These are phyloP conservation scores for Loxodonta africana DNA, from an alignment of 2,113 vertebrate genomes.

Conservation along the genomic window DNA sequence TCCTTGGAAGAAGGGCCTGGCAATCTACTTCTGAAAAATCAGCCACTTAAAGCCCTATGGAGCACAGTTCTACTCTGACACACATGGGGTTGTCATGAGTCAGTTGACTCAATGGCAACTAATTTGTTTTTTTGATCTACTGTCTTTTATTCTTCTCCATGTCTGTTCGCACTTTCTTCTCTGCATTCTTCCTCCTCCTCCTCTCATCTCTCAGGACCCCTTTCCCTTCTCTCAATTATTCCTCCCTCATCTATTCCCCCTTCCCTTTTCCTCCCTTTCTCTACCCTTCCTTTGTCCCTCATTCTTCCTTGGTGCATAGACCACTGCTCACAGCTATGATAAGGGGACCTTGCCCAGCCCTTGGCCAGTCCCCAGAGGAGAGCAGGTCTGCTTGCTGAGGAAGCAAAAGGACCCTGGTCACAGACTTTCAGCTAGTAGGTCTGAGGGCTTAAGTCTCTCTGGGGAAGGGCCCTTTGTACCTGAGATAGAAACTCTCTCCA, in stretches of 20 bases:
- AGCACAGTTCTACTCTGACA: background rate
- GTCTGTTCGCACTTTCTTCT: background rate
- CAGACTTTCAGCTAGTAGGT: background rate
- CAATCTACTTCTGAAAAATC: background rate
- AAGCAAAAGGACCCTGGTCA: background rate
- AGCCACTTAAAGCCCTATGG: background rate
- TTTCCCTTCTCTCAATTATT: background rate
- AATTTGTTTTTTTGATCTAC: too few relatives aligned
- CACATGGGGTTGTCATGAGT: background rate
- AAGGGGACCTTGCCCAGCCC: background rate
- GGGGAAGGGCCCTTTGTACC: background rate
- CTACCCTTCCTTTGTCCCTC: background rate
- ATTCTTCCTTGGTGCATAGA: background rate
- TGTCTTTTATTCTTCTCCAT: background rate
- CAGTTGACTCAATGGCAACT: too few relatives aligned
- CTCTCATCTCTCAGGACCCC: background rate
- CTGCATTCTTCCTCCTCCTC: background rate
- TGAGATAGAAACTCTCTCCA: slow-evolving; percentile 14
- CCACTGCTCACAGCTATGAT: background rate
- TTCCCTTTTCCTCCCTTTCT: background rate
- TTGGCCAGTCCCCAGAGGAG: background rate
- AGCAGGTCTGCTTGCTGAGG: background rate
- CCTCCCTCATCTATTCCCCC: background rate
- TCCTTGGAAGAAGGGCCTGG: background rate
- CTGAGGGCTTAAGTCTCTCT: background rate